phyloP scores from a whole-genome alignment of 2,888 invertebrate genomes.

The Notodonta ziczac region DNA sequence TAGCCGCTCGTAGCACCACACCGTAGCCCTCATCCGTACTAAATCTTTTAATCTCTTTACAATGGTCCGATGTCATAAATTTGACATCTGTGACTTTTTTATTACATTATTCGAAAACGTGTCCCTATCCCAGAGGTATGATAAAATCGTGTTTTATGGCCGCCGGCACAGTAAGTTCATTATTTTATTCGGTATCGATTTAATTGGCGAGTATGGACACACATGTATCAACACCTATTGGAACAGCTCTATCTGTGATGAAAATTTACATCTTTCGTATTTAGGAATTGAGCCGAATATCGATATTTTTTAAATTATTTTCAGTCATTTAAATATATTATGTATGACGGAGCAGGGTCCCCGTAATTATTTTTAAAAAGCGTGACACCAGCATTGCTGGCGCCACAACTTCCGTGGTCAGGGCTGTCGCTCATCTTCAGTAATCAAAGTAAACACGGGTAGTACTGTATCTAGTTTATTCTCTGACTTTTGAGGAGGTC shows the following conservation, averaged over 20 bases:
- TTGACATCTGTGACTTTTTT: conserved; percentile 84
- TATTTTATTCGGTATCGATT: conserved; percentile 79
- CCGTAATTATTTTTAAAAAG: too few relatives aligned
- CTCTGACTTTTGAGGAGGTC: too few relatives aligned
- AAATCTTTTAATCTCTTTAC: conserved; percentile 84
- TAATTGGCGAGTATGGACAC: conserved; percentile 52
- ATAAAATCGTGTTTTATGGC: conserved; percentile 83
- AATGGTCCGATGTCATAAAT: conserved; percentile 82
- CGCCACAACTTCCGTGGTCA: too few relatives aligned
- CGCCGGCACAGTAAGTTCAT: conserved; percentile 73
- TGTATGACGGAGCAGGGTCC: too few relatives aligned
- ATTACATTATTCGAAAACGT: conserved; percentile 82
- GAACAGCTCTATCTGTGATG: background rate
- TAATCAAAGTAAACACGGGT: too few relatives aligned
- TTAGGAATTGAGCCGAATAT: too few relatives aligned
- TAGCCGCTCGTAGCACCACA: conserved; percentile 54
- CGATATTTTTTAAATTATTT: too few relatives aligned
- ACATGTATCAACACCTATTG: conserved; percentile 5
- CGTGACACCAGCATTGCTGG: too few relatives aligned
- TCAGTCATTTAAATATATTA: too few relatives aligned
- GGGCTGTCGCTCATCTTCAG: too few relatives aligned
- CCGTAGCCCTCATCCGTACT: conserved; percentile 65
- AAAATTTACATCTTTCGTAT: too few relatives aligned
- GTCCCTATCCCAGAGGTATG: conserved; percentile 77
- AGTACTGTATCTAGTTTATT: too few relatives aligned